Evolutionary conservation across 2,113 vertebrate genomes (phyloP).

Genomic region (Aythya baeri): DNA sequence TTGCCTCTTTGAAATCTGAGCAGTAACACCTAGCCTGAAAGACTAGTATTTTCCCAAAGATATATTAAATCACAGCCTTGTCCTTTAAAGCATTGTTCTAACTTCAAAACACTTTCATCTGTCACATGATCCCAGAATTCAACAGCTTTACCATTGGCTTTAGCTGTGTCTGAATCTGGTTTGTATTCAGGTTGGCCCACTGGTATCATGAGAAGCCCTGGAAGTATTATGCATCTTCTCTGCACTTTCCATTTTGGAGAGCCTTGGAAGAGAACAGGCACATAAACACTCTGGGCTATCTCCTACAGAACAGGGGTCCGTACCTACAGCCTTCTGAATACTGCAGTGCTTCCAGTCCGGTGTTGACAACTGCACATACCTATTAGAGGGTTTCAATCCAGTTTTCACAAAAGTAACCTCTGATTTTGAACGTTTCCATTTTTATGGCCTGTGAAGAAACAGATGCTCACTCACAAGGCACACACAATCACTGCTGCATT

Average conservation of each 20-base stretch:
- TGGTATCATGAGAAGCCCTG: not conserved
- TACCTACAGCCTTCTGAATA: not conserved
- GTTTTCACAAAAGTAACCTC: not conserved
- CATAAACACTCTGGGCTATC: not conserved
- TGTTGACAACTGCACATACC: not conserved
- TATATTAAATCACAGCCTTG: not conserved
- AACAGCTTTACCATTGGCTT: not conserved
- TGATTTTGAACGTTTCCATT: not conserved
- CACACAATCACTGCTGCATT: not conserved
- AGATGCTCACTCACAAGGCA: not conserved
- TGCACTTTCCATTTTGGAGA: not conserved
- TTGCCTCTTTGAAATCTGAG: not conserved
- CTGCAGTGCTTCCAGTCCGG: no score
- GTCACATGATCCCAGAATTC: not conserved
- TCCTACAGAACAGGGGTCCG: not conserved
- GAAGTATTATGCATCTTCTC: accelerated
- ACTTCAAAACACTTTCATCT: not conserved
- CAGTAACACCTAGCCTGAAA: not conserved
- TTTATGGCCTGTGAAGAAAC: not conserved
- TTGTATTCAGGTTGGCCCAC: accelerated
- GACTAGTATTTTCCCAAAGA: not conserved
- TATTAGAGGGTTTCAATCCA: not conserved
- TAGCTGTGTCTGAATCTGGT: not conserved
- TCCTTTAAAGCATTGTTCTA: not conserved
- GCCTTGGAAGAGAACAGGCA: not conserved